Evolutionary conservation across 2,888 invertebrate genomes (phyloP).

Genomic region (Nesidiocoris tenuis): DNA sequence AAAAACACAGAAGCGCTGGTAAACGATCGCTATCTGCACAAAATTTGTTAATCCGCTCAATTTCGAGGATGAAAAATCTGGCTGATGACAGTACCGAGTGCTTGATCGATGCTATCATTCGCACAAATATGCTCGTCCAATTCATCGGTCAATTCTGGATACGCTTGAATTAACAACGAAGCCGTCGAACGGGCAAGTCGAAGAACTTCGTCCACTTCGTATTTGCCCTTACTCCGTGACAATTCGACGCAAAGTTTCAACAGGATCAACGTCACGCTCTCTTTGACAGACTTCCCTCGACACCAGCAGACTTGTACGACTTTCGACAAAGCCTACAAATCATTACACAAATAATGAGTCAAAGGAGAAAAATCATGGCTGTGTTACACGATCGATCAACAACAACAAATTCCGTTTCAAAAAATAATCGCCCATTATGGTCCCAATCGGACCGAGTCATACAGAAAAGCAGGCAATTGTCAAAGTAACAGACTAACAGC

Average conservation of each 20-base stretch:
- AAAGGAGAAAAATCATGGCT: too few species aligned
- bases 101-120: background rate
- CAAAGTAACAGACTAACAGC: too few species aligned
- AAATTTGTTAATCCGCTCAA: too few species aligned
- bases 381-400: too few species aligned
- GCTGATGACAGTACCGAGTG: too few species aligned
- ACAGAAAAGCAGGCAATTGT: too few species aligned
- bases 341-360: background rate
- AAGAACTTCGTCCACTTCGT: background rate
- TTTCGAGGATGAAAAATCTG: too few species aligned
- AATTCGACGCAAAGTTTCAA: constrained; percentile 11
- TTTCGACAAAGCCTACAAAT: constrained; percentile 21
- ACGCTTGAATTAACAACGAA: background rate
- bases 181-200: background rate
- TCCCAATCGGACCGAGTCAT: too few species aligned
- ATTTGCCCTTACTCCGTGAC: background rate
- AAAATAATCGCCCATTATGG: too few species aligned
- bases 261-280: constrained; percentile 1
- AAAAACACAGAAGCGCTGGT: too few species aligned
- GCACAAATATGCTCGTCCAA: background rate
- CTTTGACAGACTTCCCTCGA: constrained; percentile 12
- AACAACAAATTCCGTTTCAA: too few species aligned
- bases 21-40: too few species aligned
- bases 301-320: constrained; percentile 20
- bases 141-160: background rate